Evolutionary conservation across 2,797 vertebrate species (phyloP).

Genomic region (Sarcophilus harrisii): DNA sequence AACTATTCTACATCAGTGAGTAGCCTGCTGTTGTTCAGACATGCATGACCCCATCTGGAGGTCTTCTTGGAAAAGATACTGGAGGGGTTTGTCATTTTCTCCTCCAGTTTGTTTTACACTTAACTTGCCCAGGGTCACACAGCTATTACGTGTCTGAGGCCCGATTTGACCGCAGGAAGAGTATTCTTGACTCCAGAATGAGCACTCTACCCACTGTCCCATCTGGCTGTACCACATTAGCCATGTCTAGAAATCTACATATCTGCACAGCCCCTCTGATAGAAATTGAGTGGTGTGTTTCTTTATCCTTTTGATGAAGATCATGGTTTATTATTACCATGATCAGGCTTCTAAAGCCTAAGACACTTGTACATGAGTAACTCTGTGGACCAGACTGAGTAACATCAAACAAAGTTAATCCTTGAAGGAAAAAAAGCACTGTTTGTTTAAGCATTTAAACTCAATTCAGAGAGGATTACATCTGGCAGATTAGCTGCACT

Average conservation of each 20-base stretch:
- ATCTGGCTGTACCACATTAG: not conserved
- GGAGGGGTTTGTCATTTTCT: not conserved
- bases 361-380: not conserved
- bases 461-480: not conserved
- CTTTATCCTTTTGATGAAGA: not conserved
- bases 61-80: not conserved
- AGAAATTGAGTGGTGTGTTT: not conserved
- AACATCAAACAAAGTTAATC: not conserved
- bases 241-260: not conserved
- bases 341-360: not conserved
- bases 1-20: not conserved
- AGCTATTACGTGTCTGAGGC: not conserved
- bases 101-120: not conserved
- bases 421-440: not conserved
- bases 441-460: not conserved
- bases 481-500: not conserved
- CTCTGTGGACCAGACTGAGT: not conserved
- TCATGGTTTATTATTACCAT: not conserved
- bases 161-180: not conserved
- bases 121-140: not conserved
- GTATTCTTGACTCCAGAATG: not conserved
- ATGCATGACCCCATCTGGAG: not conserved
- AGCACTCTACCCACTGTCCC: not conserved
- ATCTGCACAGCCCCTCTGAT: not conserved
- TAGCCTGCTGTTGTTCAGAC: not conserved